Base-by-base conservation (phyloP, 2,888 invertebrate genomes). In the Erannis defoliaria region DNA sequence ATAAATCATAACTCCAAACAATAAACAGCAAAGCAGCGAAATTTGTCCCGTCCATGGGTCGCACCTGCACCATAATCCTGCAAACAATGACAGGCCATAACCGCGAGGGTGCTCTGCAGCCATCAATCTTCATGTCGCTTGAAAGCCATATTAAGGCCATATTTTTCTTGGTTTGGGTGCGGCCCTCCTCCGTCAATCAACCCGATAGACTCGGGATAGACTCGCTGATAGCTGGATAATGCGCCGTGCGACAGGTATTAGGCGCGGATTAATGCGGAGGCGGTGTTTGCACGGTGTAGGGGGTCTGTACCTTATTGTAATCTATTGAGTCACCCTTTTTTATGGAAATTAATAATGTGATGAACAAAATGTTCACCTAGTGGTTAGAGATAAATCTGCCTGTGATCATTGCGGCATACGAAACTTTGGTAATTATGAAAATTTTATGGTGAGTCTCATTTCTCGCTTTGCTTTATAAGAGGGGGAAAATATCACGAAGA, bases 81-180 rank as follows among this genome's bases (percentile, higher is more conserved):
- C 62, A 68, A 64, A 68, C 66, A 68, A 68, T 68, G 68, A 68
- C 66, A 64, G 40, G 53, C 59, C 62, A 62, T 59, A 59, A 54
- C 38, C 54, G 56, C 31, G 37, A 43, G 43, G 38, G 35, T 48
- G 50, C 38, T 21, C 35, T 35, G 35, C 35, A n/a, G 75, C 78
- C 78, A 91, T 91, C 90, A 90, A 90, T 90, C 91, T 88, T 86
- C 85, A 90, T 90, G 87, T 80, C 71, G 80, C 76, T 78, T 79
- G 82, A 80, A 84, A 85, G 88, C 82, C 81, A 88, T 89, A 89
- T 90, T 90, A 51, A 31, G 40, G 51, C n/a, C 40, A 40, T 51
- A 51, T 51, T 51, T 89, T 89, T 85, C 84, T 85, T 83, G 81
- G 62, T 53, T 53, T 42, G 78, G 78, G 84, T 79, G 81, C 75